Evolutionary conservation across 2,888 invertebrate genomes (phyloP), one percentile per base, ranked within the genome.

Genomic region (Nysson spinosus): DNA sequence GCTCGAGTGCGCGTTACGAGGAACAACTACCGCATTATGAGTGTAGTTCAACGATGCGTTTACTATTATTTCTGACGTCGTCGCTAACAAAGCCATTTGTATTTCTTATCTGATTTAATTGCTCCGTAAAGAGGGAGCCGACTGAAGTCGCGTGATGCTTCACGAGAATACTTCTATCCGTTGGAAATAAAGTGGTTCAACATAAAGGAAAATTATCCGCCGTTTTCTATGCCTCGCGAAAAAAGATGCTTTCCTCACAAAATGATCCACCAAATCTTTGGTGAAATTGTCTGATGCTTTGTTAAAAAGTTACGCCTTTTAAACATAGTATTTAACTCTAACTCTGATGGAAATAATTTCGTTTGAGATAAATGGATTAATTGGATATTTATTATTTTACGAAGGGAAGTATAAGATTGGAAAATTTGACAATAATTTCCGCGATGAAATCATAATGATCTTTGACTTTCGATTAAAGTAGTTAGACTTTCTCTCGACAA

Each of bases 101-200:
- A 30, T 40, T 47, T 39, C 40, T 60, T 47, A 55, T 60, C 47
- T 55, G 55, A 60, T 60, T 47, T 55, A 60, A 60, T 55, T 55
- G 55, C 44, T 14, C 34, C 34, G 17, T 34, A 50, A 50, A 42
- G 12, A 11, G 43, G 42, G 32, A 34, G 19, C 35, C 26, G 26
- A 42, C 11, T 20, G 20, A 3, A 14, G 14, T 34, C 14, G 16
- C 34, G 34, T 34, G 4, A 34, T 14, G 14, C 14, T 4, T 14
- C 30, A 7, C 11, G 30, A 30, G 30, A 30, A 35, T 35, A 16
- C 32, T 32, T n/a, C 16, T 17, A 35, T 5, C 16, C 35, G 12
- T 39, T 39, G 9, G 4, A 9, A 39, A n/a, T n/a, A 39, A 6
- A 7, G 7, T n/a, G 12, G 9, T 11, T 39, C 3, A 19, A 1